phyloP scores from a whole-genome alignment of 2,797 vertebrate genomes.

The Melanotaenia trifasciata region DNA sequence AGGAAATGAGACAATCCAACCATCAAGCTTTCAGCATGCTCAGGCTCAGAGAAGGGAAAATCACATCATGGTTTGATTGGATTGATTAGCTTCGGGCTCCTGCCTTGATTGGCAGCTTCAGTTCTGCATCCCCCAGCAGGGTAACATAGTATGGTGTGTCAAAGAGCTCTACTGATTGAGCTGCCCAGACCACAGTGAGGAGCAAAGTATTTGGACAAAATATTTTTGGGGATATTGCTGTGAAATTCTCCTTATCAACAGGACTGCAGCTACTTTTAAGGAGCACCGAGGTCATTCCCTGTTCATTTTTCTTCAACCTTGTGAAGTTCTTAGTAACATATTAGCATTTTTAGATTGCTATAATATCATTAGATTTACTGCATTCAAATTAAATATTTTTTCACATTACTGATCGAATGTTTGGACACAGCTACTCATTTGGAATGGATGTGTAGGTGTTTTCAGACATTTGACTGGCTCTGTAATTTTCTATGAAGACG shows the following conservation, averaged over 20 bases:
- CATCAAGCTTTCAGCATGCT: slow-evolving; percentile 63
- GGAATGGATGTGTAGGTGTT: no score
- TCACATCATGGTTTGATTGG: slow-evolving; percentile 67
- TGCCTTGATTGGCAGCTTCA: slow-evolving; percentile 77
- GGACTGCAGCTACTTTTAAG: neutral
- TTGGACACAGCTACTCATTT: neutral
- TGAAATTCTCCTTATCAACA: slow-evolving; percentile 40
- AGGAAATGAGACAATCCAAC: slow-evolving; percentile 59
- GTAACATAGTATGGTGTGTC: slow-evolving; percentile 61
- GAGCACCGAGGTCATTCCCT: slow-evolving; percentile 20
- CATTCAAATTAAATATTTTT: neutral
- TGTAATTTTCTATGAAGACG: no score
- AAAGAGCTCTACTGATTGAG: slow-evolving; percentile 64
- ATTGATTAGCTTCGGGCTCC: slow-evolving; percentile 76
- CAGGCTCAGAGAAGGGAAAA: slow-evolving; percentile 51
- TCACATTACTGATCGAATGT: neutral
- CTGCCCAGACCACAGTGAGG: slow-evolving; percentile 37
- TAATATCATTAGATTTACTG: neutral
- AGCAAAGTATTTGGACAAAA: slow-evolving; percentile 30
- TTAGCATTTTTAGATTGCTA: neutral
- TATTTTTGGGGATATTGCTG: slow-evolving; percentile 25
- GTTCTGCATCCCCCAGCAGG: slow-evolving; percentile 71
- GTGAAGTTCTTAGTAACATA: neutral
- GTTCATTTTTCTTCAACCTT: neutral
- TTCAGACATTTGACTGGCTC: no score